Conservation (phyloP, 2,113 vertebrate genomes). For the Gavia stellata region DNA sequence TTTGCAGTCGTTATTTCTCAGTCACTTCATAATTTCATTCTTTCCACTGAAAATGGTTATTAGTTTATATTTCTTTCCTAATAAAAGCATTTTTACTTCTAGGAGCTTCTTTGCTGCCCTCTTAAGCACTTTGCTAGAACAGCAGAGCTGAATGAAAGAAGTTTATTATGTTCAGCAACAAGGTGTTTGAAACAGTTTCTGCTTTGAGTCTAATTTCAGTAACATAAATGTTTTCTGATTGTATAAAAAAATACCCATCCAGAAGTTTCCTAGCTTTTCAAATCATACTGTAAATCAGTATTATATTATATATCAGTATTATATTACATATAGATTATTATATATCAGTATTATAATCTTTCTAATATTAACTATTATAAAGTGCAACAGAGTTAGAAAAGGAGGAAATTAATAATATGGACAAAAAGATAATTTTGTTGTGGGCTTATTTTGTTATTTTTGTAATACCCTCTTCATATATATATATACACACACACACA, state of each 20-base stretch:
- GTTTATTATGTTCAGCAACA: background rate
- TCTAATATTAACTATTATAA: background rate
- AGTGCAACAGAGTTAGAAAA: background rate
- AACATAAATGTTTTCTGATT: background rate
- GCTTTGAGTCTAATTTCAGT: background rate
- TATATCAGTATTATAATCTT: background rate
- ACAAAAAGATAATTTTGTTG: background rate
- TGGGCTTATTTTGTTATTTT: background rate
- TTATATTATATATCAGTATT: background rate
- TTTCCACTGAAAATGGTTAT: background rate
- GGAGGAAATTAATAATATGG: background rate
- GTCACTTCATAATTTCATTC: background rate
- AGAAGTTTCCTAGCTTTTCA: background rate
- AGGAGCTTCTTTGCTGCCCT: slow-evolving; percentile 71
- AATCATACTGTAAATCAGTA: background rate
- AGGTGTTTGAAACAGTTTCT: background rate
- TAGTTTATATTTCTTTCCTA: background rate
- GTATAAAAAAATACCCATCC: background rate
- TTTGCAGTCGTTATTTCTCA: background rate
- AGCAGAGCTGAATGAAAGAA: background rate
- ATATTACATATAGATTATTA: background rate
- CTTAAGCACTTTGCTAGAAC: slow-evolving; percentile 44
- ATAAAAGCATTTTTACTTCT: background rate
- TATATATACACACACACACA: no score
- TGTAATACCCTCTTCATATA: background rate